Percentiles rank a stretch among this genome's conserved stretches.
Conservation (phyloP, 2,888 invertebrate genomes). For the Apodemia hepburni region DNA sequence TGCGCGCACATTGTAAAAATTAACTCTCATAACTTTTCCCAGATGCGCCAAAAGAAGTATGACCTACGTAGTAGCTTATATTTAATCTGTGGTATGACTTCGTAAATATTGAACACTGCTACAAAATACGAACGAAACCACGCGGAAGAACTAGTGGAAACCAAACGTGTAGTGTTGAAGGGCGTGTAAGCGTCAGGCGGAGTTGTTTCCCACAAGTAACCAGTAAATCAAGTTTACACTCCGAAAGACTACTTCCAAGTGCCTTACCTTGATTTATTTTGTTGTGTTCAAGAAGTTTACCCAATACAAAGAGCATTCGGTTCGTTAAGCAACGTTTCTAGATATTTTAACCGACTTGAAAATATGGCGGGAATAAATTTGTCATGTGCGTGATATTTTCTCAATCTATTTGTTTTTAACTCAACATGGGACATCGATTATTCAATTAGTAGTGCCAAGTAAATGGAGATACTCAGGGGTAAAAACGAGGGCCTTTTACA, state of each 20-base stretch:
- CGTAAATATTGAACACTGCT: too few relatives aligned
- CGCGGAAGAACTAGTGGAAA: background rate
- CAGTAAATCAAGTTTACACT: constrained; percentile 7
- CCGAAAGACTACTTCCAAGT: constrained; percentile 2
- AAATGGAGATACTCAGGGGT: too few relatives aligned
- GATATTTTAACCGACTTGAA: background rate
- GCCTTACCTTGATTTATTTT: constrained; percentile 1
- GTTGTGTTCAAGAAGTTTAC: background rate
- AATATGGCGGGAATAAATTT: background rate
- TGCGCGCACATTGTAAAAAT: too few relatives aligned
- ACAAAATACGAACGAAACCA: background rate
- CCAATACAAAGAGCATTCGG: background rate
- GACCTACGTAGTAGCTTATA: too few relatives aligned
- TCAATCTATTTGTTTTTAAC: too few relatives aligned
- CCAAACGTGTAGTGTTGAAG: background rate
- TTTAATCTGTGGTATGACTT: too few relatives aligned
- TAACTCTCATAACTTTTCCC: too few relatives aligned
- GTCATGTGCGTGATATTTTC: too few relatives aligned
- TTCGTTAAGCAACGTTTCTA: background rate
- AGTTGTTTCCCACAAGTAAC: constrained; percentile 10
- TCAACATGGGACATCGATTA: too few relatives aligned
- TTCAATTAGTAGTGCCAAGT: too few relatives aligned
- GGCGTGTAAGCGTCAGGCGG: background rate
- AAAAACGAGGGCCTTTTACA: too few relatives aligned
- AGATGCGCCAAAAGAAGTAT: too few relatives aligned